Base-by-base conservation (phyloP, 1,140 invertebrate species). In the Cyclargus thomasi region DNA sequence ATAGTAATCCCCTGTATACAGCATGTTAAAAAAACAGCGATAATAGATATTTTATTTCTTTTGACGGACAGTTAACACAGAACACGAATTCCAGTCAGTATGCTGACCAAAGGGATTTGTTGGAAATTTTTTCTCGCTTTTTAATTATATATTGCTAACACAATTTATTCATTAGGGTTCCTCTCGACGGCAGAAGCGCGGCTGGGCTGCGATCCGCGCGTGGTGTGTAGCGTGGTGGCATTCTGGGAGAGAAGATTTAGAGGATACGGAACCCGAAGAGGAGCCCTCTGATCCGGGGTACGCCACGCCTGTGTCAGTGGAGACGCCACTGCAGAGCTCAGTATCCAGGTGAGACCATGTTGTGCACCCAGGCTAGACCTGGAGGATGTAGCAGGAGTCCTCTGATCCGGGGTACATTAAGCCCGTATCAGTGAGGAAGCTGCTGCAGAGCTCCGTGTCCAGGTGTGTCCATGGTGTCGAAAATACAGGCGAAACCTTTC, bases 171-270 rank as follows among this genome's bases (percentile, higher is more conserved):
- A 59, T 11, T 20, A 59, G 55, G 17, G 55, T 59, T 70, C 74
- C 35, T 73, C 74, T 11, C 79, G 82, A 11, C 75, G 68, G 0
- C 79, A 72, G 10, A 80, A 89, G 59, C 79, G 81, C 0, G 90
- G 90, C 11, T 94, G 93, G 92, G 91, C 87, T 1, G 93, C 93
- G 71, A 82, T 96, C 53, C 93, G 94, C 72, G 93, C 94, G 72
- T 96, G 95, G 95, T 96, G 95, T 84, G 92, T 96, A 36, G 95
- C 95, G 71, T 96, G 95, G 95, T 96, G 95, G 95, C 95, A 96
- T 80, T 96, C 95, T 20, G 95, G 95, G 0, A 91, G 95, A 29
- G 95, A 96, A 62, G 95, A 96, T 68, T 93, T 95, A 55, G 94
- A 95, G 67, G 95, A 95, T 47, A 94, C 94, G 64, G 93, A 95